These are phyloP conservation scores for Porites rus DNA, from an alignment of 92 coral and sea anemone genomes.

Conservation along the genomic window DNA sequence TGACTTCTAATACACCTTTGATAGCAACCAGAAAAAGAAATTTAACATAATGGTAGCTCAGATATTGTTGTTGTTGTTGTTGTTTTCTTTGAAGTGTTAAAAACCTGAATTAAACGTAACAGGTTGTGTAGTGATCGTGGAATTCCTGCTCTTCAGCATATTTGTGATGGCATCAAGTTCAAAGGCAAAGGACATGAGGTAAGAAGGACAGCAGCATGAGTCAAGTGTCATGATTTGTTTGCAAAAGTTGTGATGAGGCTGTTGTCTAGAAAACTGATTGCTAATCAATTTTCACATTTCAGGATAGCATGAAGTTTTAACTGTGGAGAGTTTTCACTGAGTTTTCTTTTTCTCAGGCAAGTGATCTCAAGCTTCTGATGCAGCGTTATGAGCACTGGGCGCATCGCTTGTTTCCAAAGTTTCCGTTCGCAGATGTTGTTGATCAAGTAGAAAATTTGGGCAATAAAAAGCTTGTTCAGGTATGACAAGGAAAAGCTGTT, in stretches of 20 bases:
- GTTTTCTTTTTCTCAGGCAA: conserved; percentile 63
- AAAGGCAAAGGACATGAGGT: conserved; percentile 99
- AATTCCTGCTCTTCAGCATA: conserved; percentile 83
- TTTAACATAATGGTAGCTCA: too few species aligned
- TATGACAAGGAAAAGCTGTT: background rate
- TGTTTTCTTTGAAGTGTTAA: background rate
- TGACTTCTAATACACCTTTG: too few species aligned
- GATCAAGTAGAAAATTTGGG: conserved; percentile 91
- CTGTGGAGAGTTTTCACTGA: background rate
- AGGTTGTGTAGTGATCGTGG: conserved; percentile 94
- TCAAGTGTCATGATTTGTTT: too few species aligned
- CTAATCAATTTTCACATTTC: too few species aligned
- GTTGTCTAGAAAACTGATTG: too few species aligned
- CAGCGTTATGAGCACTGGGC: conserved; percentile 98
- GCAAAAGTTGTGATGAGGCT: too few species aligned
- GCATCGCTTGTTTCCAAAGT: conserved; percentile 94
- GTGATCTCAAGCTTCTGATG: conserved; percentile 86
- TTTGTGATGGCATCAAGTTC: conserved; percentile 85
- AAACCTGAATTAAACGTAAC: background rate
- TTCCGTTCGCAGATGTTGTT: conserved; percentile 90
- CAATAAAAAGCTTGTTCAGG: conserved; percentile 90
- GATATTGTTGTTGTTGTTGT: background rate
- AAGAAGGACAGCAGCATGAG: background rate
- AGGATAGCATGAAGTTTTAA: too few species aligned
- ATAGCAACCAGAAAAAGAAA: too few species aligned